These are phyloP conservation scores for Agrenia bidenticulata DNA, from an alignment of 2,888 invertebrate species.

Conservation along the genomic window DNA sequence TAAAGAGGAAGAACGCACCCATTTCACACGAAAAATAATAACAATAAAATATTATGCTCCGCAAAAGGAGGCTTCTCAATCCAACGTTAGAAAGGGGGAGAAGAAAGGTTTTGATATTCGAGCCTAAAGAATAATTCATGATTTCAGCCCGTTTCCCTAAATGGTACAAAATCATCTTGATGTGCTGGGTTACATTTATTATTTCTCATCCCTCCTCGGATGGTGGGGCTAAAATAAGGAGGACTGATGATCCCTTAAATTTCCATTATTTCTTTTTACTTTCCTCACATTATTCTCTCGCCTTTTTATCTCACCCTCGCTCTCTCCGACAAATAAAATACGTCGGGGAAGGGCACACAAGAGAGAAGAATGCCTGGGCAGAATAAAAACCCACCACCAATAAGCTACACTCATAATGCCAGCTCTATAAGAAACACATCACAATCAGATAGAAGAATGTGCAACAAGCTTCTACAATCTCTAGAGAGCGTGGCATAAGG, in stretches of 20 bases:
- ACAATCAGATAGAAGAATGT: too few species aligned
- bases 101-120: conserved; percentile 16
- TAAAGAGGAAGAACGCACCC: neutral
- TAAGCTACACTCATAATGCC: too few species aligned
- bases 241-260: conserved; percentile 45
- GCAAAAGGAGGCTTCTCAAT: too few species aligned
- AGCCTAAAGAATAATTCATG: conserved; percentile 47
- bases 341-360: too few species aligned
- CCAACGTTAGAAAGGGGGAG: conserved; percentile 19
- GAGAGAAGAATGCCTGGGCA: too few species aligned
- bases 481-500: too few species aligned
- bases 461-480: too few species aligned
- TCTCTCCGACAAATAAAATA: too few species aligned
- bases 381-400: too few species aligned
- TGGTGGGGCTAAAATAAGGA: conserved; percentile 30
- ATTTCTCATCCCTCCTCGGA: conserved; percentile 33
- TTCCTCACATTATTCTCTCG: conserved; percentile 27
- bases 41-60: neutral
- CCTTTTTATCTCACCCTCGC: conserved; percentile 17
- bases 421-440: too few species aligned
- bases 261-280: conserved; percentile 40
- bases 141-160: conserved; percentile 29
- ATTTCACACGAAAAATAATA: conserved; percentile 12
- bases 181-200: conserved; percentile 24
- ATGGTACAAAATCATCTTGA: neutral